Evolutionary conservation across 2,797 vertebrate species (phyloP).

Genomic region (Malacoctenus gilli): DNA sequence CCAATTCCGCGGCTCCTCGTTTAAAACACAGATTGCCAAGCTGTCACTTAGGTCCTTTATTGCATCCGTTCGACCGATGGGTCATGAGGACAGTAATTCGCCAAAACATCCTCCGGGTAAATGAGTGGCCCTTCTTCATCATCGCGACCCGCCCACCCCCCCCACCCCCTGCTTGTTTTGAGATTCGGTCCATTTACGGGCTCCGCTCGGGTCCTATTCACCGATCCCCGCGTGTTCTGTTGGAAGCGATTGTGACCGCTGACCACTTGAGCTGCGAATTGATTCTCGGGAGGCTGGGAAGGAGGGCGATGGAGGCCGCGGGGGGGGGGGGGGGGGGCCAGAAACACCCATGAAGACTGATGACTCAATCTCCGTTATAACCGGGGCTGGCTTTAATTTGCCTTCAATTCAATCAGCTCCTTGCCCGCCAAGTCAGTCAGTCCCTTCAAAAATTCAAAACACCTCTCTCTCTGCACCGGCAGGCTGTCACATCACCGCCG

Average conservation of each 20-base stretch:
- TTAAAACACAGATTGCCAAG: too few species aligned
- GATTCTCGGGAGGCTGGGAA: conserved; percentile 44
- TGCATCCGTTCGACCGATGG: conserved; percentile 23
- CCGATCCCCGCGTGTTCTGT: conserved; percentile 23
- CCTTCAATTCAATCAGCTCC: conserved; percentile 47
- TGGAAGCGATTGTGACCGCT: conserved; percentile 55
- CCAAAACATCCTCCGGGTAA: conserved; percentile 32
- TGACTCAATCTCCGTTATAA: conserved; percentile 66
- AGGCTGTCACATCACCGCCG: conserved; percentile 41
- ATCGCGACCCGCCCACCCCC: too few species aligned
- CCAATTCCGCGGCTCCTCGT: too few species aligned
- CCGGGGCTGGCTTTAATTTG: conserved; percentile 39
- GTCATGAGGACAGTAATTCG: conserved; percentile 30
- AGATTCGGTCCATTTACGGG: conserved; percentile 51
- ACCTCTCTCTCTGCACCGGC: conserved; percentile 24
- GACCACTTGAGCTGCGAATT: conserved; percentile 56
- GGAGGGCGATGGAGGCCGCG: too few species aligned
- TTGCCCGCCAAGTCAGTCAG: conserved; percentile 17
- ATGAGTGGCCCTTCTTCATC: conserved; percentile 42
- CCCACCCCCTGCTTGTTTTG: conserved; percentile 55
- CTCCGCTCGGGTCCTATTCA: conserved; percentile 45
- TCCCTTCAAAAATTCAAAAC: conserved; percentile 27
- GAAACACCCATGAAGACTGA: conserved; percentile 56
- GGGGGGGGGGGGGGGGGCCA: conserved; percentile 23
- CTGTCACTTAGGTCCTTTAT: conserved; percentile 2